phyloP scores from a whole-genome alignment of 2,888 invertebrate genomes.

The Callinectes sapidus region DNA sequence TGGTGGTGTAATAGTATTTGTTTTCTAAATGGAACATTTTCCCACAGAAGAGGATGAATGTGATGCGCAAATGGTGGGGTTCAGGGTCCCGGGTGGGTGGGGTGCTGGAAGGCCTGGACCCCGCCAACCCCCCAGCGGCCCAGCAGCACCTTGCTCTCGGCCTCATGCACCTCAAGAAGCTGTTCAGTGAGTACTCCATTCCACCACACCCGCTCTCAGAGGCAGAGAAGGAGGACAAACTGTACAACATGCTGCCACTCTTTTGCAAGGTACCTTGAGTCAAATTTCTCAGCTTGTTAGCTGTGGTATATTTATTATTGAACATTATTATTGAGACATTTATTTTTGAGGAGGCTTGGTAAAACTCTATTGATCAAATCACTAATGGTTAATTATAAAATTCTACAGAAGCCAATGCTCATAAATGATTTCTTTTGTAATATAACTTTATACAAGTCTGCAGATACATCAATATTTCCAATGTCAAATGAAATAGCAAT shows the following conservation, averaged over 20 bases:
- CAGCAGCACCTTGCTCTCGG: conserved; percentile 86
- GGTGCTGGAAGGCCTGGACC: conserved; percentile 78
- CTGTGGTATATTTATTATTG: too few relatives aligned
- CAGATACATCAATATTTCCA: too few relatives aligned
- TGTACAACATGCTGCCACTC: conserved; percentile 97
- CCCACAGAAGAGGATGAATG: conserved; percentile 83
- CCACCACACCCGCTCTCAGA: conserved; percentile 88
- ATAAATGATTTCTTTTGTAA: too few relatives aligned
- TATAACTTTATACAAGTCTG: too few relatives aligned
- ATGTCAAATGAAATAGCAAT: too few relatives aligned
- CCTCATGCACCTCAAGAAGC: conserved; percentile 95
- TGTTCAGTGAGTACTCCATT: conserved; percentile 95
- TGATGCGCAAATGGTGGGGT: conserved; percentile 92
- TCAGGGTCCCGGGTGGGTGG: conserved; percentile 78
- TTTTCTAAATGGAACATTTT: background rate
- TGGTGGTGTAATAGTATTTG: background rate
- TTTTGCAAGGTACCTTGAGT: conserved; percentile 90
- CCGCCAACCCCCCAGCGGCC: conserved; percentile 53
- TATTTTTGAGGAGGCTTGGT: too few relatives aligned
- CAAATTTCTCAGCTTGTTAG: too few relatives aligned
- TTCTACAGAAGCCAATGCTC: too few relatives aligned
- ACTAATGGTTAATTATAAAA: too few relatives aligned
- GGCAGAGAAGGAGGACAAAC: conserved; percentile 90
- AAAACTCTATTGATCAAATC: too few relatives aligned
- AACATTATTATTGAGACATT: too few relatives aligned